Evolutionary conservation across 2,888 invertebrate species (phyloP), one percentile per base, ranked within the genome.

Genomic region (Leptinotarsa haldemani): DNA sequence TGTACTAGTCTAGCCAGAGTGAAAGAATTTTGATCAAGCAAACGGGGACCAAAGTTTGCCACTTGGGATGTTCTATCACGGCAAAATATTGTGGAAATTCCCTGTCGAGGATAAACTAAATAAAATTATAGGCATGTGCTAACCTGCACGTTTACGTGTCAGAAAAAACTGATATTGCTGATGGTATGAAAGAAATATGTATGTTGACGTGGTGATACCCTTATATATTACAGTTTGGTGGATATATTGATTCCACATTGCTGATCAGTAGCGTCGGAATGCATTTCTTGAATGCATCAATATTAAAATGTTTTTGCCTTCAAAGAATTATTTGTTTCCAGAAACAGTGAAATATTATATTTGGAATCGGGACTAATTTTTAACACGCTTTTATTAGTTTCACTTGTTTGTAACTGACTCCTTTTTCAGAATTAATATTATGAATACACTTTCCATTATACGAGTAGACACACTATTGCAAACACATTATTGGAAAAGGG

Each of bases 41-140:
- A 67, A 53, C 40, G 1, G 30, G 67, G 67, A 67, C 67, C 56
- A 30, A 67, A 67, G 56, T 52, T 67, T 67, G 67, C 67, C 67
- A 67, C 53, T 53, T 67, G 48, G 67, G 53, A 67, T 67, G 56
- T 53, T 15, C 53, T 67, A 53, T 67, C 30, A 67, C 67, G 30
- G 53, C 67, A 67, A 67, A 67, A 53, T 67, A 67, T 50, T 67
- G 53, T 67, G 16, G 48, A 52, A 67, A 40, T 30, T 25, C 25
- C 53, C 67, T 50, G 25, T 67, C 46, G 67, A 53, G 53, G 12
- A 67, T 67, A 16, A 15, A 52, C 53, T 53, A 67, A 65, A 65
- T 65, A 18, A 65, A 65, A 22, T 65, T 50, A 65, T 40, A 48
- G 65, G 22, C 48, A 40, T 25, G 61, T n/a, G 61, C n/a, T 61